Conservation (phyloP, 2,888 invertebrate genomes). For the Acronicta leporina region DNA sequence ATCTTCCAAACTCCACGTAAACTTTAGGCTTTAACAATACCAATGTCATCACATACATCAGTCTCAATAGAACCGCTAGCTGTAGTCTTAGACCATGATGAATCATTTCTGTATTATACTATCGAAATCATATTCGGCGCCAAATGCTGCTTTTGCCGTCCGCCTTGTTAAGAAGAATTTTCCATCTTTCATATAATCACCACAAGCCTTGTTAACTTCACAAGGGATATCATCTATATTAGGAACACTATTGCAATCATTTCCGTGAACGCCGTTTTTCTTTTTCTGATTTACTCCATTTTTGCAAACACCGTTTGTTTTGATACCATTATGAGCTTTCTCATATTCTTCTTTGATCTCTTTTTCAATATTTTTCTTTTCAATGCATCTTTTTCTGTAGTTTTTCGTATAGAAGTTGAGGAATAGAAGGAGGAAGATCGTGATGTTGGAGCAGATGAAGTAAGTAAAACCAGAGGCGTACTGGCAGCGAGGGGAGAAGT, state of each 20-base stretch:
- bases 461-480: conserved; percentile 89
- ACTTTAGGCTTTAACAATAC: conserved; percentile 60
- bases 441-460: conserved; percentile 87
- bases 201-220: conserved; percentile 74
- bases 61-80: conserved; percentile 81
- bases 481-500: conserved; percentile 89
- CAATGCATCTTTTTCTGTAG: conserved; percentile 80
- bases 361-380: conserved; percentile 67
- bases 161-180: conserved; percentile 78
- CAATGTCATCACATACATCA: conserved; percentile 84
- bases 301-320: conserved; percentile 59
- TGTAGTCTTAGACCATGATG: conserved; percentile 60
- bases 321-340: conserved; percentile 62
- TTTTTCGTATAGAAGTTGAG: conserved; percentile 90
- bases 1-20: conserved; percentile 61
- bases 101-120: conserved; percentile 84
- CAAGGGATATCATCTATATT: conserved; percentile 72
- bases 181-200: conserved; percentile 76
- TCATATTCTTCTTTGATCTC: conserved; percentile 65
- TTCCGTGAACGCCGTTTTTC: conserved; percentile 61
- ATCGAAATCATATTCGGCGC: conserved; percentile 75
- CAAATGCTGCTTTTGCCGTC: conserved; percentile 72
- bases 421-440: conserved; percentile 91
- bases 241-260: conserved; percentile 61
- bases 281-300: conserved; percentile 61